Evolutionary conservation across 2,113 vertebrate species (phyloP).

Genomic region (Corydoras sp.): DNA sequence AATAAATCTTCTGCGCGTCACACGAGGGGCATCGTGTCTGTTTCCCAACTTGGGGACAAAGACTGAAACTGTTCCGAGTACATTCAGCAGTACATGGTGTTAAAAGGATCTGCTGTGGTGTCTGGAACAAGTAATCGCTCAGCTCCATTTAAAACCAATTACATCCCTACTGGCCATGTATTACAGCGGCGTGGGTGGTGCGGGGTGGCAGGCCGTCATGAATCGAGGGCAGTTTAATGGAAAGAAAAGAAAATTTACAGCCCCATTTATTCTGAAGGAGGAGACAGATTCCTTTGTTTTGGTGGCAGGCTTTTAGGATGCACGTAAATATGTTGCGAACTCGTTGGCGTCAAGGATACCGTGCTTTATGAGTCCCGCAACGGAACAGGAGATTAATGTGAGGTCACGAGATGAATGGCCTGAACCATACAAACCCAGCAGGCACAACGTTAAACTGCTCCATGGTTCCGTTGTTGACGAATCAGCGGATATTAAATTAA

Average conservation of each 20-base stretch:
- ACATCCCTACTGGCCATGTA: conserved; percentile 24
- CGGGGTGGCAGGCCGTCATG: conserved; percentile 10
- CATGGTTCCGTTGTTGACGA: too few relatives aligned
- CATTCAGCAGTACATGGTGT: conserved; percentile 6
- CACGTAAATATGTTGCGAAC: conserved; percentile 2
- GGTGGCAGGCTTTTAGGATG: neutral
- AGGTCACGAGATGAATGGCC: neutral
- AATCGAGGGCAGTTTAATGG: conserved; percentile 7
- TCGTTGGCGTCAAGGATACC: neutral
- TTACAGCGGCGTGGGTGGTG: conserved; percentile 13
- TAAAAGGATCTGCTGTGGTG: conserved; percentile 1
- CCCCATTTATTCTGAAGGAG: neutral
- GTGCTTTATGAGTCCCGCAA: conserved; percentile 2
- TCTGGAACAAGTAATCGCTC: conserved; percentile 16
- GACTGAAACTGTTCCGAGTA: neutral
- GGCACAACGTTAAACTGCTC: neutral
- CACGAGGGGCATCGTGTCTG: neutral
- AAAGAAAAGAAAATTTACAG: conserved; percentile 27
- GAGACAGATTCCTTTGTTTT: conserved; percentile 1
- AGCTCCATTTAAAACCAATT: conserved; percentile 34
- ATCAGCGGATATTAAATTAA: neutral
- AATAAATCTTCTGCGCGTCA: conserved; percentile 5
- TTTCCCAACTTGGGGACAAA: conserved; percentile 8
- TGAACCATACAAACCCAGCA: neutral
- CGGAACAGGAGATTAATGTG: conserved; percentile 1